phyloP scores from a whole-genome alignment of 2,113 vertebrate genomes.

The Nerophis lumbriciformis region DNA sequence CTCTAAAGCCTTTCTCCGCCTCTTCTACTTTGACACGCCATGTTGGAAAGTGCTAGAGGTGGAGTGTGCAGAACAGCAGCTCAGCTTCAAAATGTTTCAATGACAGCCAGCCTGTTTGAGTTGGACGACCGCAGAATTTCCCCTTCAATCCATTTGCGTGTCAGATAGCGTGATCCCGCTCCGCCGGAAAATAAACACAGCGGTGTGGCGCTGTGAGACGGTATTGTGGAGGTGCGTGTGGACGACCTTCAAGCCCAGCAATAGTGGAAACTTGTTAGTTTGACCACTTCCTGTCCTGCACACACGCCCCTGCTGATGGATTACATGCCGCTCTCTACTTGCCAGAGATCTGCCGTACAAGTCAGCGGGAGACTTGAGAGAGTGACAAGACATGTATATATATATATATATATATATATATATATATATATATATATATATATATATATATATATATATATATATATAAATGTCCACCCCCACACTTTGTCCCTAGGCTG shows the following conservation, averaged over 20 bases:
- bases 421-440: not conserved
- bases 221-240: constrained; percentile 47
- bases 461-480: constrained; percentile 24
- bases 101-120: constrained; percentile 41
- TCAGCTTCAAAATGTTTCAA: constrained; percentile 15
- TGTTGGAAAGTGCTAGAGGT: constrained; percentile 3
- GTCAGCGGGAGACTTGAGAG: constrained; percentile 21
- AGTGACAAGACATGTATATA: constrained; percentile 21
- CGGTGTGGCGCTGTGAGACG: constrained; percentile 11
- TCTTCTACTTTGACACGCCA: constrained; percentile 23
- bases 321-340: constrained; percentile 4
- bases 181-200: constrained; percentile 46
- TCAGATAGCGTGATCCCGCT: constrained; percentile 47
- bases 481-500: constrained; percentile 32
- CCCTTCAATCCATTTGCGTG: constrained; percentile 31
- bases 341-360: constrained; percentile 13
- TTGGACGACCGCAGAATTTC: constrained; percentile 45
- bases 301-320: constrained; percentile 50
- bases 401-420: too few species aligned
- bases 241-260: constrained; percentile 54
- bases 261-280: constrained; percentile 64
- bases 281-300: constrained; percentile 42
- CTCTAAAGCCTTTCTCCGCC: constrained; percentile 15
- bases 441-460: too few species aligned
- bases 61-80: not conserved